Evolutionary conservation across 2,888 invertebrate genomes (phyloP), one percentile per base, ranked within the genome.

Genomic region (Drosophila nigricruria): DNA sequence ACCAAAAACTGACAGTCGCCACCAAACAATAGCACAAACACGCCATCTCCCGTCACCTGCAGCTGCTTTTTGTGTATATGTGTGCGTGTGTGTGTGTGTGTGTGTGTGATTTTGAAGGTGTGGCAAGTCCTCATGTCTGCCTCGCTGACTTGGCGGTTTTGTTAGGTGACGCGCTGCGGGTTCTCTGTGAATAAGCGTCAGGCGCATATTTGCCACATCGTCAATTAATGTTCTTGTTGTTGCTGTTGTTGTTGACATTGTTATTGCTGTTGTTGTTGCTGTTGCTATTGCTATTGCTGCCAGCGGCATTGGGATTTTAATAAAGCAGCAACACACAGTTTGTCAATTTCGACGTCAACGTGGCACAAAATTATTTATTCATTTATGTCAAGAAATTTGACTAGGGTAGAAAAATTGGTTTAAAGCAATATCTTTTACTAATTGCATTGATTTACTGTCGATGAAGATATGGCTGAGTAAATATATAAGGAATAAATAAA

Each of bases 1-100:
- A 87, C 81, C 89, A 72, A 87, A 87, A 86, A 81, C 86, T 79
- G 86, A 76, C 84, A 82, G 81, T 82, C 77, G 81, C 73, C 79
- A 69, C 63, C 75, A 81, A 75, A 88, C 80, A 82, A 79, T 73
- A 53, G 70, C 66, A 74, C 58, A 70, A 63, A 59, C 77, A 74
- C 74, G 66, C 74, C 74, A 77, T 61, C 58, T 61, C 60, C 58
- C 74, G 70, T 78, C 77, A 78, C 78, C 74, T 64, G 70, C 77
- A 77, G 77, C 43, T 61, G 66, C 59, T 43, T 20, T 18, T 53
- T 70, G 32, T 59, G 30, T 49, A 23, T 16, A 61, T 65, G 34
- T 54, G 54, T 49, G 45, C 36, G 27, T 20, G 59, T 63, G 25
- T 61, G 49, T 3, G 49, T 52, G 49, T 34, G 68, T 23, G 58